Evolutionary conservation across 2,113 vertebrate species (phyloP), one percentile per base, ranked within the genome.

Genomic region (Gopherus evgoodei): DNA sequence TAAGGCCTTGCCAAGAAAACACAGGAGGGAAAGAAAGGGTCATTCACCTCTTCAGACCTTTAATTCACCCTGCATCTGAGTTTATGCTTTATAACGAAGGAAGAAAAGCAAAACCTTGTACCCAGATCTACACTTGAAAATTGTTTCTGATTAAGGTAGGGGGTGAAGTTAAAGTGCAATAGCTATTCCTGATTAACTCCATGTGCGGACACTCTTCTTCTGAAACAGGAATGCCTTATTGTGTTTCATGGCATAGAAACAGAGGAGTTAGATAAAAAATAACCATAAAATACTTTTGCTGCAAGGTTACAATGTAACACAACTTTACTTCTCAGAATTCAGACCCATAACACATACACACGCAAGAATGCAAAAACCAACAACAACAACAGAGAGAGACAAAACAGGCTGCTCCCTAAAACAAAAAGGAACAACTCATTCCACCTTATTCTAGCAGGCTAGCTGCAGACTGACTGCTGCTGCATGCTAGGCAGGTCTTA

Each of bases 1-100:
- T 97, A 99, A 97, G 93, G 99, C 98, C 99, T 99, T 62, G 86
- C 54, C 87, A 75, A 56, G 75, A 38, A 76, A 27, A 59, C 8
- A 89, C 38, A 62, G 22, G 94, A 69, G 31, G 81, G 5, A 19
- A 94, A 19, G 21, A 52, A 85, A 38, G 44, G 27, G 9, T n/a
- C 35, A 69, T 17, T 69, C 62, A 9, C 35, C 62, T 69, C 35
- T 69, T n/a, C 21, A 69, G 35, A 35, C 35, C 16, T 69, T 69
- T n/a, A n/a, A n/a, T 19, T 69, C 35, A n/a, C 2, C 53, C 62
- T 69, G 62, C 62, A 69, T n/a, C 35, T 19, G 16, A 69, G 35
- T n/a, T n/a, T n/a, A n/a, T 69, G 17, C 31, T n/a, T 69, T n/a
- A 69, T 31, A 65, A 8, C 8, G 19, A 69, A 19, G 35, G 35